These are phyloP conservation scores for Dryobates pubescens DNA, from an alignment of 2,797 vertebrate genomes.

Conservation along the genomic window DNA sequence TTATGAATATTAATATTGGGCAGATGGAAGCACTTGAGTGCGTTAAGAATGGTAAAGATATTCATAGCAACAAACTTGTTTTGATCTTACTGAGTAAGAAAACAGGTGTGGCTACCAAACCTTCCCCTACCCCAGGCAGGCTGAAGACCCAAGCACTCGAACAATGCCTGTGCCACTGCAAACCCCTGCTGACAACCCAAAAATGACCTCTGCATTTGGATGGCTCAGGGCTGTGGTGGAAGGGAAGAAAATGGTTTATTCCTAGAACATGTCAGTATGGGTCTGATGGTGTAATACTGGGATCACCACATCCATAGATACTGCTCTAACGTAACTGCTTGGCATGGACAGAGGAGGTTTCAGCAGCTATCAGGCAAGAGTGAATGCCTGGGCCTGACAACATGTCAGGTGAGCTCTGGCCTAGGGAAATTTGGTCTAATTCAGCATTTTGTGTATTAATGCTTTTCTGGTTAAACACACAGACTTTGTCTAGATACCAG, in stretches of 20 bases:
- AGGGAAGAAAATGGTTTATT: not conserved
- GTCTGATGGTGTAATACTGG: not conserved
- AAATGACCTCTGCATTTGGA: not conserved
- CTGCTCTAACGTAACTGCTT: not conserved
- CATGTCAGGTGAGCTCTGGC: not conserved
- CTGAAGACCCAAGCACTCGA: not conserved
- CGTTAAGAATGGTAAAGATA: not conserved
- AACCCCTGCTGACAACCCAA: not conserved
- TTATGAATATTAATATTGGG: conserved; percentile 29
- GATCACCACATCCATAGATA: fast-evolving
- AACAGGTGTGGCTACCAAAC: not conserved
- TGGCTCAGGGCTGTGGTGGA: not conserved
- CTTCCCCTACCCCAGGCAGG: not conserved
- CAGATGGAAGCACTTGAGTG: conserved; percentile 5
- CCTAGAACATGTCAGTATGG: not conserved
- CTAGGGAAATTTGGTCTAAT: not conserved
- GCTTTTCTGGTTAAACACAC: not conserved
- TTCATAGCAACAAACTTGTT: not conserved
- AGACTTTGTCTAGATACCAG: not conserved
- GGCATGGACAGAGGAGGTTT: not conserved
- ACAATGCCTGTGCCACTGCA: not conserved
- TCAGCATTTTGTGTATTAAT: not conserved
- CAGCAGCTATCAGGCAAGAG: not conserved
- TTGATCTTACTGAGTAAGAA: not conserved
- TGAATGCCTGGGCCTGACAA: not conserved